Conservation (phyloP, 2,888 invertebrate species). For the Conchocele bisecta region DNA sequence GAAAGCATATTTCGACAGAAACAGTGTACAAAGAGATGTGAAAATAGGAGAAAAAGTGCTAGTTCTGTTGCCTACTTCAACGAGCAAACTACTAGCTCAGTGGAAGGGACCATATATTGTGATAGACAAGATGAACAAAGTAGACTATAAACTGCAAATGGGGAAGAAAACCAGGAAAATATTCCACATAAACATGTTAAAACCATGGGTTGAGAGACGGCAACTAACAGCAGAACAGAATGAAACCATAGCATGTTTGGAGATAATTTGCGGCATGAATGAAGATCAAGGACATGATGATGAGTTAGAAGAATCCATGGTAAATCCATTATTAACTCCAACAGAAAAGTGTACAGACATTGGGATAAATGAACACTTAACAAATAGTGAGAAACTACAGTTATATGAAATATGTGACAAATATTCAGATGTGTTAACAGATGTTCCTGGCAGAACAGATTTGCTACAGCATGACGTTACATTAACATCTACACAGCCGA, state of each 20-base stretch:
- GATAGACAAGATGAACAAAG: neutral
- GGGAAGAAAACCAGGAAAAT: neutral
- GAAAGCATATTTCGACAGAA: slow-evolving; percentile 26
- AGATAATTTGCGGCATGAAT: no score
- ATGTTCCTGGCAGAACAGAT: slow-evolving; percentile 1
- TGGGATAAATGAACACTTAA: no score
- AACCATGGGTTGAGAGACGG: neutral
- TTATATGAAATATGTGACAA: no score
- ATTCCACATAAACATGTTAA: slow-evolving; percentile 4
- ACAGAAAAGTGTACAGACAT: no score
- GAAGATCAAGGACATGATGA: no score
- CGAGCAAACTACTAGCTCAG: neutral
- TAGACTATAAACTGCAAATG: neutral
- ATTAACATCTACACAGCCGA: neutral
- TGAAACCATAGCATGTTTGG: no score
- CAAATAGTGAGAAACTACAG: no score
- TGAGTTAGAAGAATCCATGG: no score
- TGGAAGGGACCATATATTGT: slow-evolving; percentile 5
- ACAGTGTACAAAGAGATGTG: neutral
- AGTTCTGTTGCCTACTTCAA: neutral
- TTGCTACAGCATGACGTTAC: slow-evolving; percentile 1
- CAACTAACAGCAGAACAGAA: no score
- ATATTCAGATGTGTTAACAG: slow-evolving; percentile 5
- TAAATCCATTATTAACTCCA: no score
- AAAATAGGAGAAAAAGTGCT: neutral